A percentile compares a stretch with the other conserved stretches of the same genome.
Conservation (phyloP, 2,888 invertebrate genomes). For the Imbricaverruca yamaguchii region DNA sequence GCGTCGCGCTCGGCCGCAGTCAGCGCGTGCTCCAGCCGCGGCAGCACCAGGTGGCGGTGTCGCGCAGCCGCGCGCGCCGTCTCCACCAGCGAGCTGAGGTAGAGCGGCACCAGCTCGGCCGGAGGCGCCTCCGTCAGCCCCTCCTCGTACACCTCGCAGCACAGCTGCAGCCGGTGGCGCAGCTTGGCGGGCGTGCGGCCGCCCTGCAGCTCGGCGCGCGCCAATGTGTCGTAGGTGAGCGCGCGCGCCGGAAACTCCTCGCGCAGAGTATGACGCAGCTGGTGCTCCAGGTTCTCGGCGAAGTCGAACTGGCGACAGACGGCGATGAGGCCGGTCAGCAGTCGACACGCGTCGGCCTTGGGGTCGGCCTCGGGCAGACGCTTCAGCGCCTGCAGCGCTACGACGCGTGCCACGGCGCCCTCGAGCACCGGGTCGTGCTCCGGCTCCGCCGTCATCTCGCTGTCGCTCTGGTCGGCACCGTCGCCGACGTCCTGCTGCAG, state of each 20-base stretch:
- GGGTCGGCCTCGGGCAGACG: background rate
- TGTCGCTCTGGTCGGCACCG: background rate
- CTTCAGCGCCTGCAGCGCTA: background rate
- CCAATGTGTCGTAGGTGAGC: conserved; percentile 12
- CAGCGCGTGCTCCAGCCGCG: conserved; percentile 9
- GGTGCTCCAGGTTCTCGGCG: background rate
- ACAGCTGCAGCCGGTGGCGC: background rate
- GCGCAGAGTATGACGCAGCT: background rate
- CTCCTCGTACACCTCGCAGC: conserved; percentile 14
- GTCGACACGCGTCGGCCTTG: background rate
- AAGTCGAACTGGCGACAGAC: background rate
- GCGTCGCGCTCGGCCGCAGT: background rate
- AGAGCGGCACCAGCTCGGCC: background rate
- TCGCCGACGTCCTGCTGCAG: background rate
- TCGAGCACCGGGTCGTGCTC: background rate
- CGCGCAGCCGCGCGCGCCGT: background rate
- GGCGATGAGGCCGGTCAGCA: background rate
- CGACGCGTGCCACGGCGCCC: background rate
- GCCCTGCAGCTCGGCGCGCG: background rate
- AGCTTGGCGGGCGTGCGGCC: background rate
- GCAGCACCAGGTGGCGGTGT: background rate
- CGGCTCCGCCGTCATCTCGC: background rate
- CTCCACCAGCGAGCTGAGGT: conserved; percentile 1
- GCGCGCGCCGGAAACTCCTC: background rate
- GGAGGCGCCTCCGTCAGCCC: background rate